Conservation (phyloP, 2,888 invertebrate genomes). For the Thymelicus lineola region DNA sequence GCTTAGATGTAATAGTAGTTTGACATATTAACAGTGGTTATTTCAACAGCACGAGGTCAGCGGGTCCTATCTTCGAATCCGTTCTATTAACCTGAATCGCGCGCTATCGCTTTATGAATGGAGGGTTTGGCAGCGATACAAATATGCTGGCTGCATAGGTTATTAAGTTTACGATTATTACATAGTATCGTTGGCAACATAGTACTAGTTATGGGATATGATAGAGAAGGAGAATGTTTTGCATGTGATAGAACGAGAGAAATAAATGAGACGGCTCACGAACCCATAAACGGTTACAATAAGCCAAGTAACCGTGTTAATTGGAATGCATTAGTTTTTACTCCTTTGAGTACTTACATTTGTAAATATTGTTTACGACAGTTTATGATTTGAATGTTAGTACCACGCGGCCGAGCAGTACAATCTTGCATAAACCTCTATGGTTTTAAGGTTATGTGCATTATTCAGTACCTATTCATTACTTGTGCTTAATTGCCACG, state of each 20-base stretch:
- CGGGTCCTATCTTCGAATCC: constrained; percentile 50
- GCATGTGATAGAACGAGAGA: background rate
- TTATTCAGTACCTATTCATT: too few relatives aligned
- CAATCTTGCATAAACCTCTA: too few relatives aligned
- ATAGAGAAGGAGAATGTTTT: background rate
- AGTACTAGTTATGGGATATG: background rate
- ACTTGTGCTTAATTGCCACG: background rate
- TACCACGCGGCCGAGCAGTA: too few relatives aligned
- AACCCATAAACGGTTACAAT: background rate
- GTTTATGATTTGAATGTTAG: too few relatives aligned
- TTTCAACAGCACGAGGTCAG: constrained; percentile 42
- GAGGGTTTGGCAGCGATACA: constrained; percentile 58
- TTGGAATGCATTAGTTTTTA: background rate
- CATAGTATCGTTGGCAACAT: background rate
- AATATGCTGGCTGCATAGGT: constrained; percentile 35
- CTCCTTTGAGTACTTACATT: too few relatives aligned
- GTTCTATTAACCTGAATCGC: constrained; percentile 52
- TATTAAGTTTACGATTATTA: constrained; percentile 20
- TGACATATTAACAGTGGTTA: constrained; percentile 2
- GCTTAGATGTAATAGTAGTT: background rate
- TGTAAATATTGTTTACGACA: too few relatives aligned
- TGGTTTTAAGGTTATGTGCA: too few relatives aligned
- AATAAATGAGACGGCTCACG: background rate
- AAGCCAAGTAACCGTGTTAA: background rate
- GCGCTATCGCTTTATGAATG: constrained; percentile 55